Base-by-base conservation (phyloP, 2,113 vertebrate species). In the Rhizomys pruinosus region DNA sequence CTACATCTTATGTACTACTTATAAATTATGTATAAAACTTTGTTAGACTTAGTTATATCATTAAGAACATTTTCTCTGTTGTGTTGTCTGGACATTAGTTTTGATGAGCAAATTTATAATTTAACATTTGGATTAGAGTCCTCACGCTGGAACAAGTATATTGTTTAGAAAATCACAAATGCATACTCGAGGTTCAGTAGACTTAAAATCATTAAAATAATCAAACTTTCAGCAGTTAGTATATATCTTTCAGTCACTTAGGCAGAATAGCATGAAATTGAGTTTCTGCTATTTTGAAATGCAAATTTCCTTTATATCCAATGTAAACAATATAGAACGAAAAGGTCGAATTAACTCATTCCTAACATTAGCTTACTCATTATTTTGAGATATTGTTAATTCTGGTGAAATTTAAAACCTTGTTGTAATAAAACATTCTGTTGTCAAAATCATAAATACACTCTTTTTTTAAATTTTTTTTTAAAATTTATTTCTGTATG, bases 201-300 rank as follows among this genome's bases (percentile, higher is more conserved):
- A 86, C 82, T 97, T 97, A 93, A 97, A 97, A 97, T 97, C 96
- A 97, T 98, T 97, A 95, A 78, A 93, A 96, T 96, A 94, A 97
- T 97, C 95, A 97, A 97, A 98, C 77, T 95, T 93, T 95, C 90
- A 94, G 84, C 57, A 97, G 92, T 97, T 97, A 95, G 87, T 96
- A 57, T 79, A 93, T 95, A 96, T 98, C 93, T 96, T 96, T 96
- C 96, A 98, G 93, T 92, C 87, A 96, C 87, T 96, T 97, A 97
- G 96, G 96, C 90, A 90, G 90, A 97, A 97, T 97, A 97, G 95
- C 93, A 96, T 97, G 95, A 97, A 98, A 98, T 97, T 98, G 80
- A 87, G 97, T 97, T 92, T 91, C 96, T 85, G 92, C 37, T 78
- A 86, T 95, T 97, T 97, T 97, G 96, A 96, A 97, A 97, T 96